These are phyloP conservation scores for Sycophaga agraensis DNA, from an alignment of 1,140 invertebrate species.

Conservation along the genomic window DNA sequence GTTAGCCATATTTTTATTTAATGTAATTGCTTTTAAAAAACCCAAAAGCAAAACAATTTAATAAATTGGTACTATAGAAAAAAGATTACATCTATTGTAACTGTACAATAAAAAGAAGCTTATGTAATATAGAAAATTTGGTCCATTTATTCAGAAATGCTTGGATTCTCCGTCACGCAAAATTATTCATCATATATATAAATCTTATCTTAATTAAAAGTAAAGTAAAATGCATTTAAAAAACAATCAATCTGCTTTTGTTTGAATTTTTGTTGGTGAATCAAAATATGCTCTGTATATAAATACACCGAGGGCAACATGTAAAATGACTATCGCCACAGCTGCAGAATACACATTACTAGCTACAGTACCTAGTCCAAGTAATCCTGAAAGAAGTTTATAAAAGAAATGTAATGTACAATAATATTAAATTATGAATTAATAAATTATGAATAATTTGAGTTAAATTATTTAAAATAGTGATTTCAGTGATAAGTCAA, in stretches of 20 bases:
- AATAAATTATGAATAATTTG: background rate
- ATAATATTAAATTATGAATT: background rate
- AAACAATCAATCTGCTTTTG: conserved; percentile 45
- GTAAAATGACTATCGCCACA: conserved; percentile 69
- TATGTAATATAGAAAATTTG: conserved; percentile 28
- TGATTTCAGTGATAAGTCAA: background rate
- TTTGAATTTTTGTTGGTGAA: conserved; percentile 36
- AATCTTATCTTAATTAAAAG: background rate
- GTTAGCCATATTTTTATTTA: background rate
- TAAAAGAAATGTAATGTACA: background rate
- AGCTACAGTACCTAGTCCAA: conserved; percentile 61
- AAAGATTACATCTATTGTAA: conserved; percentile 25
- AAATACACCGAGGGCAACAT: conserved; percentile 73
- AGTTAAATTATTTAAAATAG: background rate
- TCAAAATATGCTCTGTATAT: conserved; percentile 75
- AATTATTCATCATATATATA: conserved; percentile 1
- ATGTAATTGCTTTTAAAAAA: background rate
- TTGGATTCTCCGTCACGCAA: conserved; percentile 2
- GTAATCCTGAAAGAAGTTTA: conserved; percentile 51
- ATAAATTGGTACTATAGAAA: conserved; percentile 15
- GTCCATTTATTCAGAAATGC: conserved; percentile 13
- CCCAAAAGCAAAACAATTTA: background rate
- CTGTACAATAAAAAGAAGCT: conserved; percentile 30
- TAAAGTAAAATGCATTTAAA: background rate
- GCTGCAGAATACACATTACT: conserved; percentile 77